Percentiles rank a stretch among this genome's conserved stretches.
Evolutionary conservation across 2,797 vertebrate species (phyloP).

Genomic region (Molossus alvarezi): DNA sequence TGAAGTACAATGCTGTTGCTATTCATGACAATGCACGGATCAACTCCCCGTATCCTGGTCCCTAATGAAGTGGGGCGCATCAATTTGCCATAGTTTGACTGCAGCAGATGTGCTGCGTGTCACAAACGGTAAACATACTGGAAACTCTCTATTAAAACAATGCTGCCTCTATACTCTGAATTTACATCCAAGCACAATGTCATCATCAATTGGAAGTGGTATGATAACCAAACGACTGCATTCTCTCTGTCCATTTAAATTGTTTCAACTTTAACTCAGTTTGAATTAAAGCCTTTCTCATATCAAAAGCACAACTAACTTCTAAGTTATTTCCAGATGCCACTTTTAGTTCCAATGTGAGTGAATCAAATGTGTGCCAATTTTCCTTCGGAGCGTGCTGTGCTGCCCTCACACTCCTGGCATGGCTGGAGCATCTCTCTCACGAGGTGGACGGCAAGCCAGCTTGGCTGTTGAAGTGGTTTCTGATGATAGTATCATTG

Average conservation of each 20-base stretch:
- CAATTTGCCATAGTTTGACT: constrained; percentile 73
- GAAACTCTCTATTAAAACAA: constrained; percentile 63
- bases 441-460: not conserved
- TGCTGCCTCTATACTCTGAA: constrained; percentile 53
- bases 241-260: constrained; percentile 54
- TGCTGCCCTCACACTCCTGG: not conserved
- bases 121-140: constrained; percentile 75
- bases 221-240: constrained; percentile 55
- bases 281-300: constrained; percentile 60
- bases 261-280: constrained; percentile 13
- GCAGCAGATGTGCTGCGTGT: constrained; percentile 70
- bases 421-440: not conserved
- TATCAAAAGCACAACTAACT: not conserved
- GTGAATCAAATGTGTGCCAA: not conserved
- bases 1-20: constrained; percentile 13
- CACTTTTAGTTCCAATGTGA: not conserved
- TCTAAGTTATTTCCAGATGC: constrained; percentile 73
- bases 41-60: not conserved
- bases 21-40: not conserved
- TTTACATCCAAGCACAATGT: constrained; percentile 50
- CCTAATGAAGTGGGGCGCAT: constrained; percentile 64
- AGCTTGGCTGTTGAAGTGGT: not conserved
- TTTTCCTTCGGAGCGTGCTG: not conserved
- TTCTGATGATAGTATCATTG: not conserved
- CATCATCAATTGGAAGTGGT: constrained; percentile 67